Base-by-base conservation (phyloP, 2,797 vertebrate species). In the Acanthornis magna region DNA sequence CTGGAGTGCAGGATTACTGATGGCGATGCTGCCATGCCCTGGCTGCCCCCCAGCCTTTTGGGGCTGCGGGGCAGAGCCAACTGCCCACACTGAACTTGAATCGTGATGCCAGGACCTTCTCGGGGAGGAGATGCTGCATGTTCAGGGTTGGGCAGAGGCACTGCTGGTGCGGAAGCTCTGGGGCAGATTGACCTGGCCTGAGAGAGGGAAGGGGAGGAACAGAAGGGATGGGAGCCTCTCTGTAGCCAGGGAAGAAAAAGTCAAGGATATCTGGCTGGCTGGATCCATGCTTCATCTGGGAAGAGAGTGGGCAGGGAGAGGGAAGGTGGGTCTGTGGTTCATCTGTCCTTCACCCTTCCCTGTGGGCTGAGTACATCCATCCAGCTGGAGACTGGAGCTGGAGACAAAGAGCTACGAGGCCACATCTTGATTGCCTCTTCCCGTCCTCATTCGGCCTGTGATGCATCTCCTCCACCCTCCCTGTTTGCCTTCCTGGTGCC, bases 221-320 rank as follows among this genome's bases (percentile, higher is more conserved):
- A 84, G 54, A 92, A 86, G 55, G 60, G 12, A 30, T 73, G 20
- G 55, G 58, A 93, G n/a, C 34, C n/a, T 81, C 8, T 40, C 57
- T 88, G 73, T 86, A 95, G 66, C 48, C 45, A 70, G 71, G 66
- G 55, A 76, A 78, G 75, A 77, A 96, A 89, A 91, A 73, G 83
- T 82, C 93, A 86, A 45, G 89, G 70, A 54, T 93, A 40, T 78
- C 34, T 22, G 3, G 7, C 51, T 89, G 93, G 3, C 58, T 78
- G 73, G 62, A 88, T 86, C 76, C 0, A 0, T 85, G 58, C 54
- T 72, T 86, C 51, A 22, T 86, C 29, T 84, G 73, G 20, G 47
- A 78, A 70, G 58, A 88, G 68, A 91, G 62, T 0, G 10, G 70
- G 66, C 4, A 38, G 85, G 58, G 91, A 73, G 58, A 48, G 79